Evolutionary conservation across 1,140 invertebrate species (phyloP), one percentile per base, ranked within the genome.

Genomic region (Drosophila tsacasi): DNA sequence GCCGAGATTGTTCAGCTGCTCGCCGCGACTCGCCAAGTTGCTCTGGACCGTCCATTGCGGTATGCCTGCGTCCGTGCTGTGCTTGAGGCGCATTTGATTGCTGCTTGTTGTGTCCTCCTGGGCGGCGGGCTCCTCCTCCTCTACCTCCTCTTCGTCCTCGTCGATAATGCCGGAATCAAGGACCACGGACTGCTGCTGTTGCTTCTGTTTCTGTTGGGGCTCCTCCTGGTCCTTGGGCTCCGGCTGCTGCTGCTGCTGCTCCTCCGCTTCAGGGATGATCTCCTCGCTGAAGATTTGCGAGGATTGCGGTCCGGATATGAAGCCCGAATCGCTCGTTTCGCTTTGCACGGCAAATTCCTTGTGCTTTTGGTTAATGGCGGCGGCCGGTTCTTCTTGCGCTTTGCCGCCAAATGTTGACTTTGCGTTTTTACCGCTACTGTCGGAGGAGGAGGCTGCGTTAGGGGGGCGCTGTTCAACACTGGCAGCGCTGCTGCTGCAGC

Each of bases 261-360:
- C 52, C 25, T 69, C 52, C 25, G 67, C 32, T 19, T 75, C 68
- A n/a, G 66, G 49, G 44, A 39, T 66, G 40, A 91, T 62, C 67
- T 89, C 81, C 66, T 64, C 87, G 66, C 84, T 89, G 57, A 75
- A 84, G 47, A 89, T 89, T 73, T 80, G 84, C 46, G 76, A 72
- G 76, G 90, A 83, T 81, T 92, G 92, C 52, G 87, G 83, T 19
- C 92, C 92, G 25, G 92, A 93, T 54, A 93, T 81, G 52, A 93
- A 93, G 61, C 92, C 93, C 57, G 93, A 93, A 93, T 95, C 94
- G 61, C 83, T 92, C 57, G 92, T 87, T 63, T 93, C 93, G 44
- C 78, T 84, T 74, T 83, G 72, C 63, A 93, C 92, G 75, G 92
- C 93, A 83, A 91, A 92, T 66, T 82, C 74, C 71, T 81, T 83